Base-by-base conservation (phyloP, 2,113 vertebrate species). In the Tricholaema leucomelas region DNA sequence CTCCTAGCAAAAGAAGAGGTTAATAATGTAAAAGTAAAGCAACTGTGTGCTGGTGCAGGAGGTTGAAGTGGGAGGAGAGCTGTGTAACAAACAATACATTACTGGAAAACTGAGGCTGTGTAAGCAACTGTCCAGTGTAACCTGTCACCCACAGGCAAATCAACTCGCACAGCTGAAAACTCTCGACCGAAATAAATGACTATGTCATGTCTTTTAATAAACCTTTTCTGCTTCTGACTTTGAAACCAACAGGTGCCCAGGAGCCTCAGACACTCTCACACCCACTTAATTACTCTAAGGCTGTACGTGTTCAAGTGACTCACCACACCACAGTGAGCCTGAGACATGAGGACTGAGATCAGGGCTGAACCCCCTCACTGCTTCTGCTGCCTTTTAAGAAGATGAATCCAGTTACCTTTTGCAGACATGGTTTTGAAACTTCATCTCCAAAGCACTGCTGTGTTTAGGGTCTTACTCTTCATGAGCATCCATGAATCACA, bases 1-100 rank as follows among this genome's bases (percentile, higher is more conserved):
- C 65, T 73, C 67, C 55, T 82, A 65, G 85, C 44, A 80, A 87
- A 87, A 91, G 44, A 87, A 83, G 93, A 96, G 91, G 91, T 95
- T 95, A 91, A 93, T 94, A 87, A 88, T 85, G 58, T 78, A 89
- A 93, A 93, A 95, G 91, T 87, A 87, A 89, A 93, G 69, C 72
- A 88, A 85, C 35, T 71, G 6, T 78, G 46, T 66, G 42, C 58
- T 75, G 40, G 40, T 71, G 65, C 61, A 78, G 70, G 48, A 89
- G 58, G 70, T 46, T 55, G 52, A 78, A 52, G 70, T 72, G 61
- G 42, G 65, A 91, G 74, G 59, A 81, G 21, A 6, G 52, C n/a
- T 88, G 55, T 92, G 83, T 58, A 70, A 50, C 38, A 83, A 78
- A 86, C 65, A 91, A 87, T 75, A 61, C 82, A 81, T 3, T 11